Evolutionary conservation across 2,888 invertebrate species (phyloP).

Genomic region (Bedellia somnulentella): DNA sequence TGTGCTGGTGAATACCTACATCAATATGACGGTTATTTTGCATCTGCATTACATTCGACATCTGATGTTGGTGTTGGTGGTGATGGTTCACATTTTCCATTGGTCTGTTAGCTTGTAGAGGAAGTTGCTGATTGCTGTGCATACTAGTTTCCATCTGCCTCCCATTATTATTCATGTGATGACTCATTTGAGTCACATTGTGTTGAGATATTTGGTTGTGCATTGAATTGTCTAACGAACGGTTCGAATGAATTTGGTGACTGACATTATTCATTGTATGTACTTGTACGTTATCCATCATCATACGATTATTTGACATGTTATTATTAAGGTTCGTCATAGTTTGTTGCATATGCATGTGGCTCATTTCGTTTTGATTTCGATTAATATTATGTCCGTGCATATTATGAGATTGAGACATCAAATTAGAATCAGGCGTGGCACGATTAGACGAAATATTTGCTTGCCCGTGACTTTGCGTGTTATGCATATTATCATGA

Average conservation of each 20-base stretch:
- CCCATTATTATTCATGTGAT: constrained; percentile 32
- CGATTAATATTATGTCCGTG: constrained; percentile 36
- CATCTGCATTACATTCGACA: constrained; percentile 47
- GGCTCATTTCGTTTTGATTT: constrained; percentile 37
- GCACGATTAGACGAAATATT: constrained; percentile 36
- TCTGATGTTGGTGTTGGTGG: constrained; percentile 52
- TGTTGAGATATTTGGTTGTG: constrained; percentile 38
- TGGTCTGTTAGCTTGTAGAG: constrained; percentile 42
- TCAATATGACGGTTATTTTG: constrained; percentile 42
- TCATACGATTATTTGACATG: constrained; percentile 47
- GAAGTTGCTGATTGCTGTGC: constrained; percentile 44
- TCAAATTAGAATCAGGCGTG: constrained; percentile 34
- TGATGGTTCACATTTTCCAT: constrained; percentile 39
- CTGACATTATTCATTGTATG: constrained; percentile 38
- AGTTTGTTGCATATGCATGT: constrained; percentile 47
- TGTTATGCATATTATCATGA: constrained; percentile 35
- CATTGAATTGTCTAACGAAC: constrained; percentile 42
- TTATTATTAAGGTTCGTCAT: constrained; percentile 34
- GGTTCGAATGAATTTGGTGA: constrained; percentile 41
- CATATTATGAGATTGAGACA: constrained; percentile 45
- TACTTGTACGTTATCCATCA: constrained; percentile 45
- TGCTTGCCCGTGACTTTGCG: constrained; percentile 30
- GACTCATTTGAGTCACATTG: constrained; percentile 46
- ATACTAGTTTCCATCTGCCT: constrained; percentile 39
- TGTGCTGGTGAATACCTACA: constrained; percentile 46